Percentiles rank a stretch among this genome's conserved stretches.
Conservation (phyloP, 2,797 vertebrate species). For the Petrocephalus sullivani region DNA sequence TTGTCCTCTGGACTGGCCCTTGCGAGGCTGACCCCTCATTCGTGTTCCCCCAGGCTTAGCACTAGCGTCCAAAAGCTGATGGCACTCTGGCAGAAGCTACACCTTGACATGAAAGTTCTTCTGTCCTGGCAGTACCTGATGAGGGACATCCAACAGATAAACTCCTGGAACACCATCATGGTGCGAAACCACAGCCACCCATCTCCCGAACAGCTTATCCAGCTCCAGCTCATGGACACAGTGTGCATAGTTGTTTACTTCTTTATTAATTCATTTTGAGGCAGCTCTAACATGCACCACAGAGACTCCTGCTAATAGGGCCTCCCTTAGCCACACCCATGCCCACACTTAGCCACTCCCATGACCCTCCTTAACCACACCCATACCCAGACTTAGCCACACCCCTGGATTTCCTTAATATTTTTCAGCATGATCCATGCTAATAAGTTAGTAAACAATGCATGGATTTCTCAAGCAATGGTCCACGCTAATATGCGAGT, state of each 20-base stretch:
- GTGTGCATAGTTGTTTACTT: neutral
- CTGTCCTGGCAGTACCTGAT: conserved; percentile 82
- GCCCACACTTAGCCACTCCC: neutral
- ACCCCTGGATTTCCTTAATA: neutral
- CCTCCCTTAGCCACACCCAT: neutral
- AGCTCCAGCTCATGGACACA: neutral
- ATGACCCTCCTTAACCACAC: neutral
- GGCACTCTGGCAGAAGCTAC: conserved; percentile 72
- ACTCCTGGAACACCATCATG: conserved; percentile 78
- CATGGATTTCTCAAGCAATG: neutral
- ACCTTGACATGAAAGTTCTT: conserved; percentile 79
- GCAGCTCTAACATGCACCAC: neutral
- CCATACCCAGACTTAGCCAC: neutral
- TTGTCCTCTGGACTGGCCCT: neutral
- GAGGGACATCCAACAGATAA: conserved; percentile 81
- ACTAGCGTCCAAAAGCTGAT: conserved; percentile 69
- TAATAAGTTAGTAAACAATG: neutral
- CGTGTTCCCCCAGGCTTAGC: conserved; percentile 65
- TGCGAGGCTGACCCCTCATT: neutral
- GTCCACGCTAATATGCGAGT: neutral
- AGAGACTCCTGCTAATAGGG: neutral
- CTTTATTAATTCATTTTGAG: neutral
- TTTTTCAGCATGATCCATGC: neutral
- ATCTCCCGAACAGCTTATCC: neutral
- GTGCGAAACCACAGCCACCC: conserved; percentile 49